Evolutionary conservation across 2,888 invertebrate species (phyloP).

Genomic region (Microctonus aethiopoides): DNA sequence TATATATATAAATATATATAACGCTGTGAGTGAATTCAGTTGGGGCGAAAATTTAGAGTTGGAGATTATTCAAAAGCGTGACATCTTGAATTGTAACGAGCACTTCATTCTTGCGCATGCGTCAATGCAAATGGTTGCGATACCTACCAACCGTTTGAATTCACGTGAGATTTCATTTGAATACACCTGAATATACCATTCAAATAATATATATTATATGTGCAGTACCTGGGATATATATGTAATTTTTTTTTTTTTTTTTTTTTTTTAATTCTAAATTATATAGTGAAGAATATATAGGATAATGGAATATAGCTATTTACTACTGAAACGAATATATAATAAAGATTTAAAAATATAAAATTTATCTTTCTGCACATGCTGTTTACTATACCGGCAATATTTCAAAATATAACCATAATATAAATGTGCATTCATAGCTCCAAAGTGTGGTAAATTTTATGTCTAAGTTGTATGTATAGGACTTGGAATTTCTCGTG

Average conservation of each 20-base stretch:
- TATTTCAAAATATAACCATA: background rate
- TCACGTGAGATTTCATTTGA: conserved; percentile 32
- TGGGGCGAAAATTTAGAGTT: conserved; percentile 5
- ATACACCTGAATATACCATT: conserved; percentile 31
- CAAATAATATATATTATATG: background rate
- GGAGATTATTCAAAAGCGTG: conserved; percentile 31
- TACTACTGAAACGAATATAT: too few relatives aligned
- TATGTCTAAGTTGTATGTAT: background rate
- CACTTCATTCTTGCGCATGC: conserved; percentile 27
- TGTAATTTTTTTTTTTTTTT: background rate
- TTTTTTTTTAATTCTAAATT: background rate
- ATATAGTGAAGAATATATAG: background rate
- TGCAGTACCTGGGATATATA: background rate
- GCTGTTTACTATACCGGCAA: background rate
- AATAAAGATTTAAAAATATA: background rate
- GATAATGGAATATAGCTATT: background rate
- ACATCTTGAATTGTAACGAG: conserved; percentile 34
- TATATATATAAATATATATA: background rate
- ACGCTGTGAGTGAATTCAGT: conserved; percentile 14
- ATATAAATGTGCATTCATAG: background rate
- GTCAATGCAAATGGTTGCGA: conserved; percentile 2
- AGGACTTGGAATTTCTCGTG: background rate
- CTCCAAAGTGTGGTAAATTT: background rate
- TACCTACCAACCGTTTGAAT: conserved; percentile 19
- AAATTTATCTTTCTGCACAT: background rate